phyloP scores from a whole-genome alignment of 2,888 invertebrate species.

The Rhagium mordax region DNA sequence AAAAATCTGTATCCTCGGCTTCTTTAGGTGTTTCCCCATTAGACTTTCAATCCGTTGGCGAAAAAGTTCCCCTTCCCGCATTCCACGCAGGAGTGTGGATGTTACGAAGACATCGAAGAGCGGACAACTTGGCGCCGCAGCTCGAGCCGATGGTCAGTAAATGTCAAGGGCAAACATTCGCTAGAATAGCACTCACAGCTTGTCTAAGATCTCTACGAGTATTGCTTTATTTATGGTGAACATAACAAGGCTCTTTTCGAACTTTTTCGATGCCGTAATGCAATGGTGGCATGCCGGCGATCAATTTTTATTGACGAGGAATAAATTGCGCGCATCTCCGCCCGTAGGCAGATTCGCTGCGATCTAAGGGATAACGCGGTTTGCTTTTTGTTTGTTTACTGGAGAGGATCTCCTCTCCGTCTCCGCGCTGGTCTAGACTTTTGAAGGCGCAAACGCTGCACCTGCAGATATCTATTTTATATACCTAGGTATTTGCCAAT shows the following conservation, averaged over 20 bases:
- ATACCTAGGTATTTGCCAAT: not conserved
- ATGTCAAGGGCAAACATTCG: constrained; percentile 62
- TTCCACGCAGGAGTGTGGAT: constrained; percentile 51
- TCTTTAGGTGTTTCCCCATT: no score
- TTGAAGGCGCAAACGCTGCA: not conserved
- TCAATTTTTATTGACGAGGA: constrained; percentile 36
- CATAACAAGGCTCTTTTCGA: constrained; percentile 46
- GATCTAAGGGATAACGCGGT: not conserved
- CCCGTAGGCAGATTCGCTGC: not conserved
- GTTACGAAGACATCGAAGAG: constrained; percentile 57
- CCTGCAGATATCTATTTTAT: not conserved
- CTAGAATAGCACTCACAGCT: constrained; percentile 55
- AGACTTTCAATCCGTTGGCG: constrained; percentile 15
- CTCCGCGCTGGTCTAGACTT: not conserved
- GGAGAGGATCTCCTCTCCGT: not conserved
- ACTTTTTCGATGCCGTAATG: constrained; percentile 44
- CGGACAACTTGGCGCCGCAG: constrained; percentile 61
- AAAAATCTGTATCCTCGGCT: not conserved
- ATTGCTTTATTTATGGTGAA: constrained; percentile 54
- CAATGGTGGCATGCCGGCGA: constrained; percentile 38
- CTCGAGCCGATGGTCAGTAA: constrained; percentile 60
- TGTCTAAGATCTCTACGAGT: constrained; percentile 57
- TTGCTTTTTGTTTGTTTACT: not conserved
- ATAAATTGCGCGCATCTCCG: constrained; percentile 13
- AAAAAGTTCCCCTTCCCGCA: constrained; percentile 39